Conservation (phyloP, 2,113 vertebrate species). For the Piaya cayana region DNA sequence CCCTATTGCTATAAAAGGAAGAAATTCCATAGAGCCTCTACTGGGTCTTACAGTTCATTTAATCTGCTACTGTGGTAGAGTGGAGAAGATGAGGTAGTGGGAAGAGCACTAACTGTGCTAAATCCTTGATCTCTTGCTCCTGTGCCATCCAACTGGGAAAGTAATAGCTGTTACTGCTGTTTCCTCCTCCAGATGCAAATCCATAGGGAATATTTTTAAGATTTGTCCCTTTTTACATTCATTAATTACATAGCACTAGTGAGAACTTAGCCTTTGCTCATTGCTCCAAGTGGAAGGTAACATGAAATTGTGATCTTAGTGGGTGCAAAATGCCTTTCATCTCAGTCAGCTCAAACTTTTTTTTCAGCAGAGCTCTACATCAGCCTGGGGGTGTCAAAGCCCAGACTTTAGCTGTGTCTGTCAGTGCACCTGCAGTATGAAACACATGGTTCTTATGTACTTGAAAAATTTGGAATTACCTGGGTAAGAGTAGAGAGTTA, state of each 20-base stretch:
- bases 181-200: conserved; percentile 21
- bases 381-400: background rate
- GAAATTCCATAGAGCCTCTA: background rate
- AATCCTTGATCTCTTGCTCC: background rate
- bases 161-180: conserved; percentile 6
- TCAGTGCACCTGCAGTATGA: background rate
- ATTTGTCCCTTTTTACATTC: background rate
- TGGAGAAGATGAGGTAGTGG: background rate
- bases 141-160: background rate
- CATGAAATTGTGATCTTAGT: background rate
- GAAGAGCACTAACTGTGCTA: background rate
- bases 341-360: background rate
- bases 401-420: background rate
- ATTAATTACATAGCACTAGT: background rate
- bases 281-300: background rate
- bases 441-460: background rate
- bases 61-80: background rate
- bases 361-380: background rate
- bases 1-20: background rate
- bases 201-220: background rate
- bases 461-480: background rate
- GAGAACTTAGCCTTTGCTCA: background rate
- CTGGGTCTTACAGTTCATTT: background rate
- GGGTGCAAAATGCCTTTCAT: background rate
- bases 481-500: background rate